Evolutionary conservation across 1,140 invertebrate genomes (phyloP).

Genomic region (Leucophenga varia): DNA sequence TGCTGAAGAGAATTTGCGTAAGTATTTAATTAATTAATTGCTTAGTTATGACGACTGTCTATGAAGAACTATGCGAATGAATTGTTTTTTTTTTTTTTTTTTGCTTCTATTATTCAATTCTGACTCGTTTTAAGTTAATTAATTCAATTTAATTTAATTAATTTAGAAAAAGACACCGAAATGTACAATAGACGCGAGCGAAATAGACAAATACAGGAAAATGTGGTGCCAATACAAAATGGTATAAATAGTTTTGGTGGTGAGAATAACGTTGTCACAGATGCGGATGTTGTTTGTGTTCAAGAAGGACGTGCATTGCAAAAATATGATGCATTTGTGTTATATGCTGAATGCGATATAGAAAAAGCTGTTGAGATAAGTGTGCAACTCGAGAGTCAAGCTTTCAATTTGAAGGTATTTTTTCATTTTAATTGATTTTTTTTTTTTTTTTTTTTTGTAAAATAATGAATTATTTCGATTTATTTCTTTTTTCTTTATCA

Average conservation of each 20-base stretch:
- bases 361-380: slow-evolving; percentile 65
- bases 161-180: too few species aligned
- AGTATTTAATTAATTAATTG: slow-evolving; percentile 25
- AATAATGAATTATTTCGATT: too few species aligned
- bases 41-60: neutral
- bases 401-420: slow-evolving; percentile 62
- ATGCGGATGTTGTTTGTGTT: slow-evolving; percentile 60
- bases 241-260: too few species aligned
- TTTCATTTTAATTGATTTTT: slow-evolving; percentile 2
- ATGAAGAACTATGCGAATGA: too few species aligned
- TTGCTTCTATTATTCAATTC: too few species aligned
- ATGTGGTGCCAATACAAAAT: too few species aligned
- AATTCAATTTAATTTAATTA: too few species aligned
- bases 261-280: too few species aligned
- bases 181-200: too few species aligned
- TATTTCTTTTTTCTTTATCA: slow-evolving; percentile 5
- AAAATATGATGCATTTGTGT: slow-evolving; percentile 69
- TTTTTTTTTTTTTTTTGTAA: neutral
- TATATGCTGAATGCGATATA: slow-evolving; percentile 70
- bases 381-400: slow-evolving; percentile 62
- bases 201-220: too few species aligned
- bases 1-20: slow-evolving; percentile 61
- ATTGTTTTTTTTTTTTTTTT: too few species aligned
- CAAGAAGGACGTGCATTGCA: slow-evolving; percentile 59
- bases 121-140: too few species aligned